Evolutionary conservation across 2,113 vertebrate species (phyloP).

Genomic region (Amazona guildingii): DNA sequence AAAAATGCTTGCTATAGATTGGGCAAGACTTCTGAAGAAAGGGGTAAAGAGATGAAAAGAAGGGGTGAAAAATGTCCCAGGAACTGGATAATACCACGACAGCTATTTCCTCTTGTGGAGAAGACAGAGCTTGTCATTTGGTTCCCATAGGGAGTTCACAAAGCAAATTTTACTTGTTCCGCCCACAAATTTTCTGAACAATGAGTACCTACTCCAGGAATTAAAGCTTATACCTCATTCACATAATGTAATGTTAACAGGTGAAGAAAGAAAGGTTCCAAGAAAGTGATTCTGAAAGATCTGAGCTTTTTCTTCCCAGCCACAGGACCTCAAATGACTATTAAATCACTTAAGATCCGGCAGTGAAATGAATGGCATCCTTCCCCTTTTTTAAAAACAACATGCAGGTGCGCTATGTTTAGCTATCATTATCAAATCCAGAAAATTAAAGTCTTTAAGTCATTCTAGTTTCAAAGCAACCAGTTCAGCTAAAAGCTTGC

Average conservation of each 20-base stretch:
- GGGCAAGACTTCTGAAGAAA: slow-evolving; percentile 49
- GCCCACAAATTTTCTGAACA: slow-evolving; percentile 54
- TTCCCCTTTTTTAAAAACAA: slow-evolving; percentile 6
- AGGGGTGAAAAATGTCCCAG: slow-evolving; percentile 43
- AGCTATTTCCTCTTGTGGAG: slow-evolving; percentile 35
- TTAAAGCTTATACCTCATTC: slow-evolving; percentile 37
- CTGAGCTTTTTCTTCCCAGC: slow-evolving; percentile 15
- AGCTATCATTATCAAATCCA: not conserved
- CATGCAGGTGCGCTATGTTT: not conserved
- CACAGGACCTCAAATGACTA: not conserved
- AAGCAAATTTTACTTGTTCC: slow-evolving; percentile 56
- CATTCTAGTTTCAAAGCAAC: slow-evolving; percentile 1
- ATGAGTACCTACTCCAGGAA: slow-evolving; percentile 29
- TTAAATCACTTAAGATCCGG: not conserved
- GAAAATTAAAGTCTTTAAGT: not conserved
- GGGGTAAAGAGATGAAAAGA: slow-evolving; percentile 31
- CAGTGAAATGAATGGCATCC: not conserved
- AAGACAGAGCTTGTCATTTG: slow-evolving; percentile 31
- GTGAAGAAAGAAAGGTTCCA: slow-evolving; percentile 4
- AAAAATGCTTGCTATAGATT: slow-evolving; percentile 26
- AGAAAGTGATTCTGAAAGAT: slow-evolving; percentile 37
- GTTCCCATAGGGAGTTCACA: slow-evolving; percentile 47
- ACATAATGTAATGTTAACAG: slow-evolving; percentile 10
- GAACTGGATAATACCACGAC: slow-evolving; percentile 21
- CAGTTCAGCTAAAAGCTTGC: slow-evolving; percentile 8